Evolutionary conservation across 2,888 invertebrate genomes (phyloP), one percentile per base, ranked within the genome.

Genomic region (Parelbella ahira): DNA sequence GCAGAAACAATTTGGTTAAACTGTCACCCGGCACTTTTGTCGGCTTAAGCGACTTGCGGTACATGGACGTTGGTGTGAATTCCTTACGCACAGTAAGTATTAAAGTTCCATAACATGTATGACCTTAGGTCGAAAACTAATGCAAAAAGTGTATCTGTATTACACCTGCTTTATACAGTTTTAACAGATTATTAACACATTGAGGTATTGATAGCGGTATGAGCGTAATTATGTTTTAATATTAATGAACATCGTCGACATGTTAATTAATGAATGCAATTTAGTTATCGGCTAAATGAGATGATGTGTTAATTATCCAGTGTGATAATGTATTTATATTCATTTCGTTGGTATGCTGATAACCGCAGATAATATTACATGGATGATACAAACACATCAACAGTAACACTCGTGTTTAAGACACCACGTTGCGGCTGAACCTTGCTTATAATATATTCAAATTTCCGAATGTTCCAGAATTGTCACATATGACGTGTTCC

Each of bases 51-150:
- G 90, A 91, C 37, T 76, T 97, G 8, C 89, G 91, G 41, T 92
- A 92, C 60, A 88, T 97, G 50, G 95, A 96, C 63, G 89, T 97
- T 6, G 95, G 96, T 49, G 92, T 96, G 18, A 97, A 97, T 68
- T 93, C 95, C 1, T 80, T 97, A 27, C 89, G 97, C 68, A 96
- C 96, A 57, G 96, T 96, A 84, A 89, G 90, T 88, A 49, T 15
- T n/a, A n/a, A n/a, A n/a, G n/a, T n/a, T n/a, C n/a, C n/a, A n/a
- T n/a, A n/a, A n/a, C n/a, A n/a, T n/a, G n/a, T n/a, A n/a, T n/a
- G n/a, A n/a, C n/a, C n/a, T n/a, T n/a, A n/a, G n/a, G n/a, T n/a
- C n/a, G n/a, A n/a, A n/a, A n/a, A n/a, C n/a, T n/a, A n/a, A n/a
- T n/a, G n/a, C n/a, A n/a, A n/a, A n/a, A n/a, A n/a, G n/a, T n/a